phyloP scores from a whole-genome alignment of 2,888 invertebrate genomes.

The Pachydiplax longipennis region DNA sequence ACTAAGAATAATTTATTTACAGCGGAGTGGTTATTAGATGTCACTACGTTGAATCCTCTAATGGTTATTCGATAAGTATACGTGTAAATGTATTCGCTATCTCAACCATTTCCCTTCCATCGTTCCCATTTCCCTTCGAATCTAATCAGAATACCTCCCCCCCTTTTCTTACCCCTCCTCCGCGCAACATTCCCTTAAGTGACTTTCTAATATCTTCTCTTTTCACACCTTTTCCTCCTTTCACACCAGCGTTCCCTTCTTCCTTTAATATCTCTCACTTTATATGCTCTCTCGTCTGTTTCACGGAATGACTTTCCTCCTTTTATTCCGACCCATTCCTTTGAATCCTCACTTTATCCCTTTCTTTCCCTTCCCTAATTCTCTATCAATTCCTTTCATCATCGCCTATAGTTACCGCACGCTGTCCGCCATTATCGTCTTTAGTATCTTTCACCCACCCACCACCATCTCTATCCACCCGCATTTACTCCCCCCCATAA shows the following conservation, averaged over 20 bases:
- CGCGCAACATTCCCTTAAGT: neutral
- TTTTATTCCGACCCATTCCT: neutral
- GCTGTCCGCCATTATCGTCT: conserved; percentile 2
- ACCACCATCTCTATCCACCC: neutral
- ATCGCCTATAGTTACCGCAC: neutral
- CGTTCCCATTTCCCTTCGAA: too few relatives aligned
- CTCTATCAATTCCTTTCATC: neutral
- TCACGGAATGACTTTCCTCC: neutral
- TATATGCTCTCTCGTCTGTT: neutral
- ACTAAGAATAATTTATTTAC: too few relatives aligned
- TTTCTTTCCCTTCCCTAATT: neutral
- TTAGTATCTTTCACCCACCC: too few relatives aligned
- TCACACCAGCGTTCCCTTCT: neutral
- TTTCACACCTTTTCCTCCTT: neutral
- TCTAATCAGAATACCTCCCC: neutral
- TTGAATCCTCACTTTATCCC: neutral
- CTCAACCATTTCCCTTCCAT: too few relatives aligned
- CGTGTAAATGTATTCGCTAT: too few relatives aligned
- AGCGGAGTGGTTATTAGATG: too few relatives aligned
- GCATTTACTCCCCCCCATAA: neutral
- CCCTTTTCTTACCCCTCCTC: neutral
- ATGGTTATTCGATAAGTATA: too few relatives aligned
- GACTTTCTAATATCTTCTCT: neutral
- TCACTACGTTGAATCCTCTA: too few relatives aligned
- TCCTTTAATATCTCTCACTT: too few relatives aligned